These are phyloP conservation scores for Hartigia nigra DNA, from an alignment of 2,888 invertebrate genomes.

Conservation along the genomic window DNA sequence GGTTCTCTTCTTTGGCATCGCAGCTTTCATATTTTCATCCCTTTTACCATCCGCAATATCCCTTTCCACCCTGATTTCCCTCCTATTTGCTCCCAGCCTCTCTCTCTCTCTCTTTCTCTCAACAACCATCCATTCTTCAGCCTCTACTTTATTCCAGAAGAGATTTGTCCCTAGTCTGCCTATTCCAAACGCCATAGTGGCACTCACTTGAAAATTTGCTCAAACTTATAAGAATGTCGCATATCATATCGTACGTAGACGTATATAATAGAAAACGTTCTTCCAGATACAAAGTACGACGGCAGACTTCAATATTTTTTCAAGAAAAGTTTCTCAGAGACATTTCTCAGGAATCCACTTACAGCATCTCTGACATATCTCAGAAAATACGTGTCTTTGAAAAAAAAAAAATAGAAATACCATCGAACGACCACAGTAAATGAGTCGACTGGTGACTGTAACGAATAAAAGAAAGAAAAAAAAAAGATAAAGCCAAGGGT, in stretches of 20 bases:
- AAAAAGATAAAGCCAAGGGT: neutral
- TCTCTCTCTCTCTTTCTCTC: constrained; percentile 8
- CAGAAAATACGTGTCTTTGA: neutral
- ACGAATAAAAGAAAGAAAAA: neutral
- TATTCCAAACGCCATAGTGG: neutral
- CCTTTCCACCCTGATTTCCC: neutral
- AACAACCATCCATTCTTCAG: constrained; percentile 20
- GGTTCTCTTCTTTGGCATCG: constrained; percentile 12
- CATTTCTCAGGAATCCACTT: neutral
- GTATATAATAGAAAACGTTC: neutral
- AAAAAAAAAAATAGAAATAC: neutral
- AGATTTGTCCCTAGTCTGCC: constrained; percentile 19
- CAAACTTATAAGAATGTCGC: neutral
- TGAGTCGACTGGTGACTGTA: neutral
- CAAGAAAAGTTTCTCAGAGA: neutral
- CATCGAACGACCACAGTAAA: neutral
- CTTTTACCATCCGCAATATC: neutral
- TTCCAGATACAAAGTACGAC: neutral
- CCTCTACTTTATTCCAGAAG: constrained; percentile 37
- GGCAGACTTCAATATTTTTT: neutral
- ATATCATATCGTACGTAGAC: neutral
- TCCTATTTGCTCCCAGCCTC: neutral
- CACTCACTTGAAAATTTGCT: neutral
- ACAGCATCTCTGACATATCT: neutral
- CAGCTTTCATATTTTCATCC: constrained; percentile 34